Conservation (phyloP, 2,113 vertebrate species). For the Tinamus guttatus region DNA sequence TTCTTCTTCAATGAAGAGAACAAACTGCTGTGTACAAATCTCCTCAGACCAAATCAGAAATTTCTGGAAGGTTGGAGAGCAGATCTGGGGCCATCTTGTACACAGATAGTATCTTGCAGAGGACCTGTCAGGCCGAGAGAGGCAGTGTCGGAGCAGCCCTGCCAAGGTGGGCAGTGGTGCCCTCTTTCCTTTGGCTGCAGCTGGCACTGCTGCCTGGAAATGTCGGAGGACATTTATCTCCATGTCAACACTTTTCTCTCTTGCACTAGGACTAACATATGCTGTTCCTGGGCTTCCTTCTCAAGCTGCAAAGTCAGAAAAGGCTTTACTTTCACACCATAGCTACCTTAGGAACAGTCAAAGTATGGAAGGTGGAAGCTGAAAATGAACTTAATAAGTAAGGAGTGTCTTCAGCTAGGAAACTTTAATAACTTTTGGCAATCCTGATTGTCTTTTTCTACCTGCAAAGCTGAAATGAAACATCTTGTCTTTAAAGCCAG, state of each 20-base stretch:
- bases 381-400: background rate
- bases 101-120: background rate
- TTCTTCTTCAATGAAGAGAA: background rate
- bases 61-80: background rate
- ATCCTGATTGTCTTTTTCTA: background rate
- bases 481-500: background rate
- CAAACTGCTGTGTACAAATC: too few species aligned
- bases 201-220: background rate
- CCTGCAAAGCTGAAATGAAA: background rate
- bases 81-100: background rate
- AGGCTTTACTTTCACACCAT: background rate
- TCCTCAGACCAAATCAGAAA: too few species aligned
- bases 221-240: background rate
- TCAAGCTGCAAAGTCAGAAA: background rate
- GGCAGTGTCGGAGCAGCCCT: background rate
- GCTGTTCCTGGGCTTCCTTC: background rate
- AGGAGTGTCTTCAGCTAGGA: background rate
- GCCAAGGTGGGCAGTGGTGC: background rate
- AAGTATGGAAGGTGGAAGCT: background rate
- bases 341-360: background rate
- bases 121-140: background rate
- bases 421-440: background rate
- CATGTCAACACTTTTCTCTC: background rate
- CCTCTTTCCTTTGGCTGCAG: background rate
- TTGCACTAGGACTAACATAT: background rate